Conservation (phyloP, 2,888 invertebrate species). For the Drosophila parthenogenetica region DNA sequence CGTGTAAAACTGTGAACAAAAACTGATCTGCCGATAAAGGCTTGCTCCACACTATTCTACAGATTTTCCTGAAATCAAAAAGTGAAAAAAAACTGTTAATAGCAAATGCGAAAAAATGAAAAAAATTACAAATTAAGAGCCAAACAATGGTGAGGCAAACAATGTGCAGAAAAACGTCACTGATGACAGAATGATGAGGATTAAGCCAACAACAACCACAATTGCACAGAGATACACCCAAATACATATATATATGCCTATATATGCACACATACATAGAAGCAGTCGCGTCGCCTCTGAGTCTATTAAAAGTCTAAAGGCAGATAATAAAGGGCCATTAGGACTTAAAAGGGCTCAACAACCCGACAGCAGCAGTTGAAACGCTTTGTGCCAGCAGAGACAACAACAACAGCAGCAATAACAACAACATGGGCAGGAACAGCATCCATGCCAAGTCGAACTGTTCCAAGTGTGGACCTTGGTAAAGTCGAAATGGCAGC, state of each 20-base stretch:
- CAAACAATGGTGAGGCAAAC: conserved; percentile 69
- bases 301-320: conserved; percentile 85
- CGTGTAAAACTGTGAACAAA: background rate
- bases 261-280: conserved; percentile 25
- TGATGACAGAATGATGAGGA: conserved; percentile 85
- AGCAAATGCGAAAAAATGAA: conserved; percentile 48
- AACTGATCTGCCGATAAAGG: background rate
- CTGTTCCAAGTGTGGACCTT: conserved; percentile 56
- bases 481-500: conserved; percentile 80
- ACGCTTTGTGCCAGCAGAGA: conserved; percentile 54
- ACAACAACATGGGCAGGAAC: conserved; percentile 40
- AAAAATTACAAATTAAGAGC: conserved; percentile 77
- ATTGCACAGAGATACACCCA: conserved; percentile 47
- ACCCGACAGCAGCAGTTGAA: conserved; percentile 65
- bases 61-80: conserved; percentile 50
- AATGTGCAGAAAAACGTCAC: conserved; percentile 81
- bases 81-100: conserved; percentile 53
- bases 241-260: conserved; percentile 37
- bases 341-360: conserved; percentile 85
- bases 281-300: conserved; percentile 80
- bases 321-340: conserved; percentile 85
- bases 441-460: conserved; percentile 51
- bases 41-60: conserved; percentile 24
- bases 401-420: conserved; percentile 47
- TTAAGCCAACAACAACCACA: conserved; percentile 77